These are phyloP conservation scores for Ptiloglossa arizonensis DNA, from an alignment of 1,140 invertebrate species.

Conservation along the genomic window DNA sequence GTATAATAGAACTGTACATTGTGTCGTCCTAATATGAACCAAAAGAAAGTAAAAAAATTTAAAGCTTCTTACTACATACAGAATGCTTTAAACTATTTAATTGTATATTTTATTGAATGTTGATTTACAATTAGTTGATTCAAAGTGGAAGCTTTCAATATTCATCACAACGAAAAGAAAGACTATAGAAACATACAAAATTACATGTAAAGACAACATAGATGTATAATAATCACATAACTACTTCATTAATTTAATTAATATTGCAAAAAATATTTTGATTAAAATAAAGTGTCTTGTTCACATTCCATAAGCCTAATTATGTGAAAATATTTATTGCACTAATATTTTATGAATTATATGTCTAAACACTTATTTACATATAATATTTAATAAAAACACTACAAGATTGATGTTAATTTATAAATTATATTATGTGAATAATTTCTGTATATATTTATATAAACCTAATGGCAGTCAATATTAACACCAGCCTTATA, in stretches of 20 bases:
- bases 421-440: constrained; percentile 20
- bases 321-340: constrained; percentile 41
- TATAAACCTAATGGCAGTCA: constrained; percentile 33
- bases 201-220: constrained; percentile 15
- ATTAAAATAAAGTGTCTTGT: constrained; percentile 39
- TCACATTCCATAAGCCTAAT: constrained; percentile 48
- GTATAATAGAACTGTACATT: constrained; percentile 13
- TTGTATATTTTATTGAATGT: background rate
- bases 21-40: background rate
- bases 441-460: background rate
- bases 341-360: constrained; percentile 20
- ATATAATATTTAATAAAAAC: constrained; percentile 9
- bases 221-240: constrained; percentile 12
- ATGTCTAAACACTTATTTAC: constrained; percentile 28
- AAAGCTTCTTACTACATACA: background rate
- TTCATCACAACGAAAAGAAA: constrained; percentile 26
- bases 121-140: too few relatives aligned
- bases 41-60: background rate
- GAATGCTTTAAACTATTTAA: constrained; percentile 10
- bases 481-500: constrained; percentile 46
- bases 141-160: background rate
- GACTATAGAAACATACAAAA: constrained; percentile 18
- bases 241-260: constrained; percentile 25
- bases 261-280: constrained; percentile 19
- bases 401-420: constrained; percentile 18